phyloP scores from a whole-genome alignment of 1,140 invertebrate species.

The Dysdera silvatica region DNA sequence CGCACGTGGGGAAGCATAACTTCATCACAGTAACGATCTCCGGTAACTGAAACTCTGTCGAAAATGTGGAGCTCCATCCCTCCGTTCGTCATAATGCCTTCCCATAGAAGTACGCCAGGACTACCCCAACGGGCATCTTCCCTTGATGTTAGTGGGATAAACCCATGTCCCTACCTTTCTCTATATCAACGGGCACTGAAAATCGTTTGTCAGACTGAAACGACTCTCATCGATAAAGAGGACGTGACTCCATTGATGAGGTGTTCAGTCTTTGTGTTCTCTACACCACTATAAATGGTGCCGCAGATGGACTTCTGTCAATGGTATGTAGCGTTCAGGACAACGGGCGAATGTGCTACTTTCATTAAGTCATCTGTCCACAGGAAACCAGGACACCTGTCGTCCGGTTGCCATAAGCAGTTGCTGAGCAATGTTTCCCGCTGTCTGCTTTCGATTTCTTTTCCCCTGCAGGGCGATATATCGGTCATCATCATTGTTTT shows the following conservation, averaged over 20 bases:
- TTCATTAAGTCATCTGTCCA: not conserved
- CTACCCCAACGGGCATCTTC: too few relatives aligned
- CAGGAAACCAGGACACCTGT: not conserved
- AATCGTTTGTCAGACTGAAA: not conserved
- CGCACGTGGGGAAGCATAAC: too few relatives aligned
- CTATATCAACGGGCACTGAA: not conserved
- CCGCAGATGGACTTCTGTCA: not conserved
- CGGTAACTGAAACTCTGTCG: too few relatives aligned
- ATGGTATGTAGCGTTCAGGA: not conserved
- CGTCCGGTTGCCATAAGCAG: not conserved
- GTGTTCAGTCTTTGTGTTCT: not conserved
- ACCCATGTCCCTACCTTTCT: not conserved
- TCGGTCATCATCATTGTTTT: not conserved
- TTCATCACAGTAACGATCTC: too few relatives aligned
- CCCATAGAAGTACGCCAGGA: too few relatives aligned
- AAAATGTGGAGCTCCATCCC: too few relatives aligned
- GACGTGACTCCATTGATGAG: constrained; percentile 2
- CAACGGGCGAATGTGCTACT: not conserved
- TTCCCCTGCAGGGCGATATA: constrained; percentile 2
- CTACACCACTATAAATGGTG: not conserved
- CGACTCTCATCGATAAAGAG: constrained; percentile 4
- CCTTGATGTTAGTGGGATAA: too few relatives aligned
- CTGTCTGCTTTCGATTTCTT: not conserved
- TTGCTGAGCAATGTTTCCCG: not conserved
- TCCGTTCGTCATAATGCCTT: too few relatives aligned